These are phyloP conservation scores for Conus ventricosus DNA, from an alignment of 1,140 invertebrate genomes.

Conservation along the genomic window DNA sequence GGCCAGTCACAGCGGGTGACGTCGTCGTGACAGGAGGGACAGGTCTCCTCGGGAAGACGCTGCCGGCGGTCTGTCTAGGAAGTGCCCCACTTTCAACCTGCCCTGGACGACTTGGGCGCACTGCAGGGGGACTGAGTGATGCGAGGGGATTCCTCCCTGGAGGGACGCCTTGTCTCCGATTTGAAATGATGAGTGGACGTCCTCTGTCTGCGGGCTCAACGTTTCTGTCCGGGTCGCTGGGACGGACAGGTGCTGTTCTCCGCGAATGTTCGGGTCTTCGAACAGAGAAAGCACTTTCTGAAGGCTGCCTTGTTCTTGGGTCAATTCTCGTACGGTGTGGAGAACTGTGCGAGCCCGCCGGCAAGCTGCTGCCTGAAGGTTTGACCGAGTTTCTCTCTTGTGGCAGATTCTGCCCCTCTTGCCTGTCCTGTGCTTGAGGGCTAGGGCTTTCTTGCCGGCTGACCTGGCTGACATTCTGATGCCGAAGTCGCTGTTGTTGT, in stretches of 20 bases:
- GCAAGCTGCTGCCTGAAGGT: background rate
- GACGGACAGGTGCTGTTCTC: background rate
- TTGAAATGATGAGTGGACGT: background rate
- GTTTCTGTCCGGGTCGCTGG: background rate
- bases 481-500: background rate
- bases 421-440: background rate
- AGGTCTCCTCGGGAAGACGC: no score
- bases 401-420: background rate
- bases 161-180: background rate
- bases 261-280: background rate
- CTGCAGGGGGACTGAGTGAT: no score
- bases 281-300: background rate
- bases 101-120: no score
- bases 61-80: no score
- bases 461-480: background rate
- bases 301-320: background rate
- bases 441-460: background rate
- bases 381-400: background rate
- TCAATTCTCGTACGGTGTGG: background rate
- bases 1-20: no score
- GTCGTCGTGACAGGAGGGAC: no score
- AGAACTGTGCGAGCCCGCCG: background rate
- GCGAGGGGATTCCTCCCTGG: no score
- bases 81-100: no score
- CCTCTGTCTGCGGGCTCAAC: background rate